Base-by-base conservation (phyloP, 37 sponge, comb jelly and placozoan species). In the Hexactinellida sp. region DNA sequence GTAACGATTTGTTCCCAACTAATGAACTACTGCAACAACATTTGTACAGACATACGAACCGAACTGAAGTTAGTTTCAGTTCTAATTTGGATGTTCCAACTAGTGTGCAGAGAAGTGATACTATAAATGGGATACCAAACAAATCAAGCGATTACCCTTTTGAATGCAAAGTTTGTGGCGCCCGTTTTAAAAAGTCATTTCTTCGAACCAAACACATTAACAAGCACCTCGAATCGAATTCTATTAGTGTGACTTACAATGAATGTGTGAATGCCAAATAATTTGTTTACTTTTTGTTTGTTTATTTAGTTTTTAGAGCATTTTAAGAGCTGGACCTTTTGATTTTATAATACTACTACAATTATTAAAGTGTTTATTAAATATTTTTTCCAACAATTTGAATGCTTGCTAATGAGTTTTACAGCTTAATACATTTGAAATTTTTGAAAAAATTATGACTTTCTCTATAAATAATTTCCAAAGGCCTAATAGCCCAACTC, bases 401-500 rank as follows among this genome's bases (percentile, higher is more conserved):
- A 41, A 16, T 41, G 13, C 47, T 41, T 16, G 5, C 5, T 41
- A 41, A 5, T 16, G 47, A 41, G 13, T 41, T 41, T 41, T 41
- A 41, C 13, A 5, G 47, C 47, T 13, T 41, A 13, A 41, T 41
- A 5, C 5, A 41, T 5, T 16, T 5, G 47, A 41, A 41, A 41
- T 41, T 41, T 5, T 41, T 36, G 52, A 39, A 24, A n/a, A n/a
- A n/a, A n/a, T n/a, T n/a, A n/a, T n/a, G n/a, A n/a, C n/a, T n/a
- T n/a, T n/a, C n/a, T n/a, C n/a, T 47, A 9, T 47, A 47, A 19
- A 47, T 16, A 47, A 19, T 47, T 47, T 47, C 52, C 9, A 16
- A 47, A 47, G 52, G 13, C 16, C 76, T 82, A 87, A 82, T 87
- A 87, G 25, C 87, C 87, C 36, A 87, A 82, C 36, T 87, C 82